Conservation (phyloP, 2,888 invertebrate genomes). For the Drosophila testacea region DNA sequence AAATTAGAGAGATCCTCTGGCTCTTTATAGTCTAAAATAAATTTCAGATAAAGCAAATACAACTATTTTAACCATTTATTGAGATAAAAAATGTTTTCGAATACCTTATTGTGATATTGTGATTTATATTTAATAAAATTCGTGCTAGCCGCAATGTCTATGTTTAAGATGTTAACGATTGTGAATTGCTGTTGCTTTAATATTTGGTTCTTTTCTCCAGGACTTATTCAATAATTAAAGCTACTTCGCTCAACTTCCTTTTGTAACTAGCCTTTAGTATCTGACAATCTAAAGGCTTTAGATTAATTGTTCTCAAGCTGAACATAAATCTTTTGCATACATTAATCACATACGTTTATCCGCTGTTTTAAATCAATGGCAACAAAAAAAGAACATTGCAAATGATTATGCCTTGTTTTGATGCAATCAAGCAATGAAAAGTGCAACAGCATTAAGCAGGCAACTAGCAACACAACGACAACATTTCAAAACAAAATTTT, state of each 20-base stretch:
- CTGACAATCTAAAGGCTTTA: neutral
- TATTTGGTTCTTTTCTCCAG: too few species aligned
- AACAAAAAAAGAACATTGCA: constrained; percentile 18
- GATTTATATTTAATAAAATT: too few species aligned
- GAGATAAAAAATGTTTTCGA: too few species aligned
- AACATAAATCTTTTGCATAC: constrained; percentile 20
- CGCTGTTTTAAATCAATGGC: constrained; percentile 36
- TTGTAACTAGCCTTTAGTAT: neutral
- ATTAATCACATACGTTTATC: constrained; percentile 50
- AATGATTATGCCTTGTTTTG: constrained; percentile 47
- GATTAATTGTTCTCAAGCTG: constrained; percentile 10
- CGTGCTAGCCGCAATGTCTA: too few species aligned
- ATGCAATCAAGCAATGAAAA: constrained; percentile 48
- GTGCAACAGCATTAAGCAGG: constrained; percentile 46
- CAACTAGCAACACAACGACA: constrained; percentile 26
- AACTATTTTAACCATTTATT: too few species aligned
- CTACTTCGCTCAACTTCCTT: neutral
- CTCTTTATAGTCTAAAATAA: too few species aligned
- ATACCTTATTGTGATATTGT: too few species aligned
- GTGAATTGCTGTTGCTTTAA: too few species aligned
- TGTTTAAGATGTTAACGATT: too few species aligned
- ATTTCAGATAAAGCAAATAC: too few species aligned
- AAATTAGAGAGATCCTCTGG: too few species aligned
- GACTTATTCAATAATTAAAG: too few species aligned
- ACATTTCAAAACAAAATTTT: constrained; percentile 68